A percentile compares a stretch with the other conserved stretches of the same genome.
Evolutionary conservation across 2,113 vertebrate genomes (phyloP).

Genomic region (Sinosuthora webbiana): DNA sequence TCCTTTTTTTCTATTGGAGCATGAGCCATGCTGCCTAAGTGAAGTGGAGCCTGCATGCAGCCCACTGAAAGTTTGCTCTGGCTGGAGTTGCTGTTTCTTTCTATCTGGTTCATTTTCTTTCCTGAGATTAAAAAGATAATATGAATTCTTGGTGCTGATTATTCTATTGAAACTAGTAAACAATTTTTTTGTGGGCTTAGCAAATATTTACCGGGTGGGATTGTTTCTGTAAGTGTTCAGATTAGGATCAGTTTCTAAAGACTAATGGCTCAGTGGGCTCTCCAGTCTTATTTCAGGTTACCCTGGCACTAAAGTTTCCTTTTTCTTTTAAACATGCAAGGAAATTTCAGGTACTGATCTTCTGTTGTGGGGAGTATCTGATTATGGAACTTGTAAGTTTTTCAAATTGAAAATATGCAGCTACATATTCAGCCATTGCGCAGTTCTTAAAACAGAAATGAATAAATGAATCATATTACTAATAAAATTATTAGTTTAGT

Average conservation of each 20-base stretch:
- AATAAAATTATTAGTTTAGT: background rate
- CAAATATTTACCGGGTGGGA: background rate
- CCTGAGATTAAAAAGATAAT: background rate
- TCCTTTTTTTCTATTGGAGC: background rate
- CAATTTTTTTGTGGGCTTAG: background rate
- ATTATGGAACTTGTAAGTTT: background rate
- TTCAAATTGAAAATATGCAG: background rate
- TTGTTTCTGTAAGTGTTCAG: background rate
- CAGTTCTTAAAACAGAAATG: background rate
- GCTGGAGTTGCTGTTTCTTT: background rate
- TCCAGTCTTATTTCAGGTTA: background rate
- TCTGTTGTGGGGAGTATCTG: background rate
- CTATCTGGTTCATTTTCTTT: background rate
- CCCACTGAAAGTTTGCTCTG: background rate
- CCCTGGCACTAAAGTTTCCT: background rate
- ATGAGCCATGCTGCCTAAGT: background rate
- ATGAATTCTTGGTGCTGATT: background rate
- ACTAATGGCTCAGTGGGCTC: background rate
- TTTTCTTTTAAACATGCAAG: background rate
- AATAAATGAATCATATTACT: background rate
- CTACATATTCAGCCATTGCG: background rate
- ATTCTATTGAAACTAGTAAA: background rate
- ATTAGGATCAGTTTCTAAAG: background rate
- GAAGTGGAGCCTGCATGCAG: background rate
- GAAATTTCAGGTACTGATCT: background rate